Evolutionary conservation across 2,888 invertebrate genomes (phyloP).

Genomic region (Drosophila melanocephala): DNA sequence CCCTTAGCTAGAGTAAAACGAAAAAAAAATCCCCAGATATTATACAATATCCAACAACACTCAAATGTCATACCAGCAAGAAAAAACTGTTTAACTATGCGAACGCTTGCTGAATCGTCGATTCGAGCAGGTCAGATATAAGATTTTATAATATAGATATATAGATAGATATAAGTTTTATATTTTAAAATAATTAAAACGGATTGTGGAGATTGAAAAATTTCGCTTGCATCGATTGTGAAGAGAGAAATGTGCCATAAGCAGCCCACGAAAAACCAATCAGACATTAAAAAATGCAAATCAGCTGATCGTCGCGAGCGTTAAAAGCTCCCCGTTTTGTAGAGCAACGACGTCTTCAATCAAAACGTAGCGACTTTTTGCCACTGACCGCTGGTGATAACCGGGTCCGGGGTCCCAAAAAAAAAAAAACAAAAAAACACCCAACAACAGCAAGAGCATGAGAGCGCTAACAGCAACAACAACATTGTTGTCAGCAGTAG

Average conservation of each 20-base stretch:
- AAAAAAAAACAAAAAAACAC: slow-evolving; percentile 11
- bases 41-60: slow-evolving; percentile 4
- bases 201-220: background rate
- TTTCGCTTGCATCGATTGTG: background rate
- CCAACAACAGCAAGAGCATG: slow-evolving; percentile 34
- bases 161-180: background rate
- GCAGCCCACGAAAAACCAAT: slow-evolving; percentile 1
- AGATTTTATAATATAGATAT: background rate
- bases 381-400: slow-evolving; percentile 59
- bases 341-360: slow-evolving; percentile 52
- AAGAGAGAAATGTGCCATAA: slow-evolving; percentile 7
- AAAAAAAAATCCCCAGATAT: background rate
- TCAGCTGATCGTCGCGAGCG: slow-evolving; percentile 54
- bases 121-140: background rate
- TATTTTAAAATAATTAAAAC: background rate
- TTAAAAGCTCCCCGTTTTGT: slow-evolving; percentile 31
- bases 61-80: background rate
- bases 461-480: slow-evolving; percentile 13
- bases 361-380: slow-evolving; percentile 35
- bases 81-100: background rate
- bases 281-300: slow-evolving; percentile 26
- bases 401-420: slow-evolving; percentile 42
- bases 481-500: slow-evolving; percentile 23
- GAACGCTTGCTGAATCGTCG: slow-evolving; percentile 1
- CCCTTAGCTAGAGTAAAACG: background rate